These are phyloP conservation scores for Trachymyrmex cornetzi DNA, from an alignment of 1,140 invertebrate species.

Conservation along the genomic window DNA sequence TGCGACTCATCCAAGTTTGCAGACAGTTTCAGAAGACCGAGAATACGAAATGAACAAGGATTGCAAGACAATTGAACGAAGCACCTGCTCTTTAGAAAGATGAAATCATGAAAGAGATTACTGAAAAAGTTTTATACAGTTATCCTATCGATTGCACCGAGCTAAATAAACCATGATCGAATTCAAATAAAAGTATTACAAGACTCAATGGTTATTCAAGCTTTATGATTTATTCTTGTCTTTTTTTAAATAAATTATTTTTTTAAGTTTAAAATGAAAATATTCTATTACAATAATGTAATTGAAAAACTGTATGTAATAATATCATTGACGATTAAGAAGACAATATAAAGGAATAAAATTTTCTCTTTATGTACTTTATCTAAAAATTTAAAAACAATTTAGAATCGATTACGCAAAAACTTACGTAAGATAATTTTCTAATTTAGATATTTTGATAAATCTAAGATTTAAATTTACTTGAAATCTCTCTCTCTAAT, in stretches of 20 bases:
- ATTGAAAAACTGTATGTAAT: background rate
- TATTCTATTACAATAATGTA: background rate
- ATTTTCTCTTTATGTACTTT: background rate
- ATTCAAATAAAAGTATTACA: constrained; percentile 34
- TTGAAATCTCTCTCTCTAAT: constrained; percentile 32
- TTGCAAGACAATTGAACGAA: constrained; percentile 61
- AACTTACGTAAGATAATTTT: background rate
- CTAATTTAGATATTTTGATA: no score
- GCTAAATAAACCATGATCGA: constrained; percentile 36
- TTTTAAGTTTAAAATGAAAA: background rate
- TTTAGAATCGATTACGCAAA: background rate
- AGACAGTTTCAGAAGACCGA: constrained; percentile 23
- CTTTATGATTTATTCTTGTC: background rate
- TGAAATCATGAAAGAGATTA: constrained; percentile 30
- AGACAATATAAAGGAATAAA: background rate
- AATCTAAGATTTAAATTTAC: background rate
- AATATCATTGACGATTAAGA: background rate
- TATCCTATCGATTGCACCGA: constrained; percentile 19
- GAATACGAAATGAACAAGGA: constrained; percentile 40
- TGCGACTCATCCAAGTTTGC: constrained; percentile 44
- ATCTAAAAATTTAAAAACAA: background rate
- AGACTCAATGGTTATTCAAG: background rate
- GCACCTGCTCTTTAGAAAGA: constrained; percentile 53
- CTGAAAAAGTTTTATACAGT: constrained; percentile 37
- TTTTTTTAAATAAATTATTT: background rate